Percentiles rank a stretch among this genome's conserved stretches.
Conservation (phyloP, 2,888 invertebrate genomes). For the Ashinkailepas kermadecensis region DNA sequence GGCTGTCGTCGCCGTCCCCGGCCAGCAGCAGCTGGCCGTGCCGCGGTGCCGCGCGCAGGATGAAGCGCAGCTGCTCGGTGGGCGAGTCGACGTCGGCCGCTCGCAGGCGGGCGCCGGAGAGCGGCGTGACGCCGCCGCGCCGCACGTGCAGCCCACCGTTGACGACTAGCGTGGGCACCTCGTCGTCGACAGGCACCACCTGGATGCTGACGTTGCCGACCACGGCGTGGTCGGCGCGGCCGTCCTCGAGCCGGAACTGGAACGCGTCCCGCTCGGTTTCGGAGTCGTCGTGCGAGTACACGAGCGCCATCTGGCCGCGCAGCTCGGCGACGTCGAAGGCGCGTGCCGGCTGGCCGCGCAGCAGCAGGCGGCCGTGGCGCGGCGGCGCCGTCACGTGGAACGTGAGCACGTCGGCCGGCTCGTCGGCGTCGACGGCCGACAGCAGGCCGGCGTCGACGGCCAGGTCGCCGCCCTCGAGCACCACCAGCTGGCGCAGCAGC, state of each 20-base stretch:
- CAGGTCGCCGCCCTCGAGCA: constrained; percentile 42
- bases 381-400: constrained; percentile 35
- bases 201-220: constrained; percentile 40
- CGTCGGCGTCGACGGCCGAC: constrained; percentile 35
- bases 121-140: constrained; percentile 39
- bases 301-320: constrained; percentile 36
- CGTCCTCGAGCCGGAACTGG: constrained; percentile 36
- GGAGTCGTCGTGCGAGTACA: constrained; percentile 42
- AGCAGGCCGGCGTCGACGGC: constrained; percentile 41
- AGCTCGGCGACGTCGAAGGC: constrained; percentile 41
- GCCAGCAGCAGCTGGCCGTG: constrained; percentile 38
- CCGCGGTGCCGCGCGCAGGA: constrained; percentile 39
- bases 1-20: not conserved
- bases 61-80: constrained; percentile 39
- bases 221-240: constrained; percentile 36
- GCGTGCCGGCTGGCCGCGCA: constrained; percentile 33
- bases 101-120: constrained; percentile 16
- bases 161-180: constrained; percentile 41
- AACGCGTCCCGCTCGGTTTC: constrained; percentile 41
- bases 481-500: constrained; percentile 40
- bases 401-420: constrained; percentile 37
- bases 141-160: constrained; percentile 42
- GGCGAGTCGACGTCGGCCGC: constrained; percentile 27
- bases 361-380: constrained; percentile 39
- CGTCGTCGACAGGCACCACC: constrained; percentile 43